Evolutionary conservation across 1,140 invertebrate species (phyloP).

Genomic region (Gryllus bimaculatus): DNA sequence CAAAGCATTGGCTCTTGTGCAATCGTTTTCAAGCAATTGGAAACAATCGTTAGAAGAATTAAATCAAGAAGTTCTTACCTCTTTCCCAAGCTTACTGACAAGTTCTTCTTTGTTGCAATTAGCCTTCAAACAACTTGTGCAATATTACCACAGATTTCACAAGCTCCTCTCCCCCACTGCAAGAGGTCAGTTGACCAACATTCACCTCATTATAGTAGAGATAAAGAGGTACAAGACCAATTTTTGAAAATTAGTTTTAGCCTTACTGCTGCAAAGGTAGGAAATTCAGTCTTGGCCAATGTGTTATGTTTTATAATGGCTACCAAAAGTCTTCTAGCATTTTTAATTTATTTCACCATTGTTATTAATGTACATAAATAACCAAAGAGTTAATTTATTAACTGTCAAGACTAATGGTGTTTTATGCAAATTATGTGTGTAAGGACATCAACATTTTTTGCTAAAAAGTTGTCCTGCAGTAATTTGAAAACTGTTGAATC

Average conservation of each 20-base stretch:
- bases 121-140: slow-evolving; percentile 88
- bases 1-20: slow-evolving; percentile 54
- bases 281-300: too few species aligned
- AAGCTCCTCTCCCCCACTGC: slow-evolving; percentile 87
- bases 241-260: slow-evolving; percentile 3
- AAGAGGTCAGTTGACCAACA: slow-evolving; percentile 87
- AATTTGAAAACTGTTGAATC: too few species aligned
- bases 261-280: too few species aligned
- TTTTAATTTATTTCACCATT: too few species aligned
- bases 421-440: too few species aligned
- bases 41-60: slow-evolving; percentile 90
- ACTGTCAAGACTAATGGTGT: too few species aligned
- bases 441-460: too few species aligned
- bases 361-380: too few species aligned
- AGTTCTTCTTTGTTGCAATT: slow-evolving; percentile 89
- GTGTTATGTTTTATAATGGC: too few species aligned
- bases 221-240: slow-evolving; percentile 96
- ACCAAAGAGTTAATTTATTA: too few species aligned
- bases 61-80: slow-evolving; percentile 86
- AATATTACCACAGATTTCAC: slow-evolving; percentile 96
- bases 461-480: too few species aligned
- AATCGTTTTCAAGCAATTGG: slow-evolving; percentile 87
- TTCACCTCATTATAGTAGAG: slow-evolving; percentile 98
- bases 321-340: too few species aligned
- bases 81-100: slow-evolving; percentile 92